Base-by-base conservation (phyloP, 2,797 vertebrate genomes). In the Emydoidea blandingii region DNA sequence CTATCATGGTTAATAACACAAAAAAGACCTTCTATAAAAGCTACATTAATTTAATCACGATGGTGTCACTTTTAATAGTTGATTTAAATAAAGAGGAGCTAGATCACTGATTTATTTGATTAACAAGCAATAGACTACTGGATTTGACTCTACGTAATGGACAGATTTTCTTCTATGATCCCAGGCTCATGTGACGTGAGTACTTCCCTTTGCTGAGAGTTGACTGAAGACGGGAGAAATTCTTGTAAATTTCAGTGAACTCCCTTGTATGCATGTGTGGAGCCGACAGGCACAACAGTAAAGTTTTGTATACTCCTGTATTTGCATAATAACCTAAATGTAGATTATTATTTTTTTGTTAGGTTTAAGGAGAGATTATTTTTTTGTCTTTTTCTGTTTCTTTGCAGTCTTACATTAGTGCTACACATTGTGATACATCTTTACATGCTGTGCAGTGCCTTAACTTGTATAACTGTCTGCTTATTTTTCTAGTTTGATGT, bases 401-500 rank as follows among this genome's bases (percentile, higher is more conserved):
- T 47, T 7, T 81, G 1, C 34, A 29, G 12, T 44, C 11, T 74
- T 15, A 44, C 19, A 41, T 23, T 74, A 74, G 15, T 74, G 37
- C 11, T 74, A 27, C 41, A 27, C 41, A 44, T 49, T 78, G 44
- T 29, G 74, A 78, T 15, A 27, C 12, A 78, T 49, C 12, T 41
- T 72, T 41, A 41, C 65, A 25, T 72, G 19, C n/a, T 72, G 19
- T 72, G 37, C 18, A n/a, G 5, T 2, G 6, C 74, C 2, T 2
- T 79, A 83, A 87, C 3, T 59, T 84, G 11, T 57, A 0, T 79
- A 44, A 82, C 57, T 31, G 1, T 81, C 57, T 95, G 6, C 80
- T 86, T 94, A 3, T 85, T 89, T 94, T 96, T 98, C 59, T 12
- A 98, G 98, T 90, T 95, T 95, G 90, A 2, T 31, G 89, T 97